phyloP scores from a whole-genome alignment of 1,140 invertebrate species.

The Drosophila oshimai region DNA sequence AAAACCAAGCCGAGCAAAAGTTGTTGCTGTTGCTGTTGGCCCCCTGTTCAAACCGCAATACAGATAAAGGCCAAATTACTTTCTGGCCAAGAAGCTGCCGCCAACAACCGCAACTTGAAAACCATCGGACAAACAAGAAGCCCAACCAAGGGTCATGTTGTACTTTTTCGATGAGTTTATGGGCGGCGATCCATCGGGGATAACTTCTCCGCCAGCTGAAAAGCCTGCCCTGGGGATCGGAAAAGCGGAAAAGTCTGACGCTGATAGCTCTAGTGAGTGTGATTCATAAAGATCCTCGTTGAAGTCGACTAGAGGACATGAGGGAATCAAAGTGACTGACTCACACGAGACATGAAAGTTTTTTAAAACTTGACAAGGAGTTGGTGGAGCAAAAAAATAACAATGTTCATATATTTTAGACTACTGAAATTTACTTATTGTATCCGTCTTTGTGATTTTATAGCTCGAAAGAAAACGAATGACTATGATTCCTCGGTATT shows the following conservation, averaged over 20 bases:
- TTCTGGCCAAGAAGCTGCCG: slow-evolving; percentile 72
- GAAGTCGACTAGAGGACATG: slow-evolving; percentile 13
- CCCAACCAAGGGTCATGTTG: slow-evolving; percentile 33
- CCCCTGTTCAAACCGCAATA: slow-evolving; percentile 73
- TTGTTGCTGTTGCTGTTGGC: slow-evolving; percentile 24
- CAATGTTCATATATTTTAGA: too few relatives aligned
- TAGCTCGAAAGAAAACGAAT: too few relatives aligned
- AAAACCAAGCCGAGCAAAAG: slow-evolving; percentile 26
- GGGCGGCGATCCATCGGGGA: slow-evolving; percentile 62
- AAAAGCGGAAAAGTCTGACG: slow-evolving; percentile 27
- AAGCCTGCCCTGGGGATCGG: slow-evolving; percentile 7
- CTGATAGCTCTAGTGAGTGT: slow-evolving; percentile 11
- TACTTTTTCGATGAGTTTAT: slow-evolving; percentile 65
- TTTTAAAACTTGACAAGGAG: not conserved
- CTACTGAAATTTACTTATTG: too few relatives aligned
- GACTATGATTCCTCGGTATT: too few relatives aligned
- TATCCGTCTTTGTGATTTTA: too few relatives aligned
- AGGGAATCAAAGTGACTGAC: slow-evolving; percentile 13
- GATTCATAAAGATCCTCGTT: slow-evolving; percentile 57
- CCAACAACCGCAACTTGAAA: slow-evolving; percentile 66
- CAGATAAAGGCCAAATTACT: slow-evolving; percentile 80
- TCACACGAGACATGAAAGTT: not conserved
- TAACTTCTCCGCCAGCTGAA: slow-evolving; percentile 7
- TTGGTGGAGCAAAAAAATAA: not conserved
- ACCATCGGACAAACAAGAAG: slow-evolving; percentile 58